phyloP scores from a whole-genome alignment of 2,113 vertebrate genomes.

The Lagopus muta region DNA sequence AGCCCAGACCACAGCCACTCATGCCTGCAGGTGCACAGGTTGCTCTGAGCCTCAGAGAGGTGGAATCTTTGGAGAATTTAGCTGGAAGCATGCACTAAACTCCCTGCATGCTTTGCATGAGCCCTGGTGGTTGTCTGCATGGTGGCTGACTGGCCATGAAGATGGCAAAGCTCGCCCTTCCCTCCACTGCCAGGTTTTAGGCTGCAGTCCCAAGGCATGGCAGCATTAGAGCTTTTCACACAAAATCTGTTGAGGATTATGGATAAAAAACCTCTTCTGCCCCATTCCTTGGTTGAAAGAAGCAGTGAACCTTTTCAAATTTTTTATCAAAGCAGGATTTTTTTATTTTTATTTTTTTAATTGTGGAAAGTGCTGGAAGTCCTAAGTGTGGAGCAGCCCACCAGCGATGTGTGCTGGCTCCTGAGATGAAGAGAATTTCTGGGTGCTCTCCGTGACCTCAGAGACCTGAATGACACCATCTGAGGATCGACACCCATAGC shows the following conservation, averaged over 20 bases:
- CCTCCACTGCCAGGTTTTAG: background rate
- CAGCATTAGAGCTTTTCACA: background rate
- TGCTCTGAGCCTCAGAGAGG: fast-evolving
- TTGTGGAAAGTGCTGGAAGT: background rate
- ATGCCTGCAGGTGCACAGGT: background rate
- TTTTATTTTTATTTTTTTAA: background rate
- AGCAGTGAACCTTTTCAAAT: background rate
- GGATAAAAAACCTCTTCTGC: background rate
- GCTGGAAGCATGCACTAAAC: background rate
- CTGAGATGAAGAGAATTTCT: conserved; percentile 21
- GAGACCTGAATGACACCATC: background rate
- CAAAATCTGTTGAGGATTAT: background rate
- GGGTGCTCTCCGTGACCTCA: background rate
- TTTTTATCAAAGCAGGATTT: background rate
- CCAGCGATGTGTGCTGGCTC: background rate
- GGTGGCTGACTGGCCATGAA: background rate
- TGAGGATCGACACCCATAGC: background rate
- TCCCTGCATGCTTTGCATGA: background rate
- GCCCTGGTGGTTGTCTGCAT: background rate
- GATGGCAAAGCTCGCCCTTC: background rate
- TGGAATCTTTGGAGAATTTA: background rate
- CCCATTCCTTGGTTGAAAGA: background rate
- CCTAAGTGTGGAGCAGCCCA: background rate
- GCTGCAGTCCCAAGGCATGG: background rate
- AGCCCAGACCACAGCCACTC: background rate